These are phyloP conservation scores for Neodiprion virginianus DNA, from an alignment of 1,140 invertebrate genomes.

Conservation along the genomic window DNA sequence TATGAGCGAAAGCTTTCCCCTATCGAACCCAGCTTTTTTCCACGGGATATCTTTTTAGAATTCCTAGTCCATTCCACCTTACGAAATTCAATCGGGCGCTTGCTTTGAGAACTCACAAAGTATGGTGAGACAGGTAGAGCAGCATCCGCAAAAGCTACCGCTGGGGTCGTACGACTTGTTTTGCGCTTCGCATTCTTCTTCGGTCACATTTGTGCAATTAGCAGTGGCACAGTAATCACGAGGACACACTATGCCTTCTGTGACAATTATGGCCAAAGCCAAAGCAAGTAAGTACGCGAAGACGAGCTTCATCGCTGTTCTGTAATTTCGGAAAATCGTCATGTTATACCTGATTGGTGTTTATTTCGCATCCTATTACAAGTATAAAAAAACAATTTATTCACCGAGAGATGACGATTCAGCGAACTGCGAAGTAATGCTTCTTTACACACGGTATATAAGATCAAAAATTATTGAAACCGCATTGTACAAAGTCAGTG, in stretches of 20 bases:
- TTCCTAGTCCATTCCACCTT: no score
- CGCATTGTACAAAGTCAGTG: no score
- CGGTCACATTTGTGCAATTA: not conserved
- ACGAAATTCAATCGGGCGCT: not conserved
- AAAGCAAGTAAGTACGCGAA: not conserved
- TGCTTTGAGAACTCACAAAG: not conserved
- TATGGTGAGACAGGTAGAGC: not conserved
- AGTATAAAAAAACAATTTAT: no score
- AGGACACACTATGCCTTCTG: not conserved
- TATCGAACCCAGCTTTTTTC: no score
- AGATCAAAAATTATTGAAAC: no score
- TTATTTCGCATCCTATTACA: no score
- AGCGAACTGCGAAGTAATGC: no score
- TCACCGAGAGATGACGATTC: no score
- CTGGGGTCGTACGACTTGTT: not conserved
- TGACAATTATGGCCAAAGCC: not conserved
- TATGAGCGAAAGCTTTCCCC: no score
- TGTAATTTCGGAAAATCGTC: not conserved
- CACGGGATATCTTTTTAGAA: no score
- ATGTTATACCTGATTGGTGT: no score
- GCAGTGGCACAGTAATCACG: not conserved
- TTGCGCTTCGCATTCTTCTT: not conserved
- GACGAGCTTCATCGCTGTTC: not conserved
- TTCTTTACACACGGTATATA: no score
- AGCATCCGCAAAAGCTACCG: not conserved